Conservation (phyloP, 2,797 vertebrate species). For the Potorous gilbertii region DNA sequence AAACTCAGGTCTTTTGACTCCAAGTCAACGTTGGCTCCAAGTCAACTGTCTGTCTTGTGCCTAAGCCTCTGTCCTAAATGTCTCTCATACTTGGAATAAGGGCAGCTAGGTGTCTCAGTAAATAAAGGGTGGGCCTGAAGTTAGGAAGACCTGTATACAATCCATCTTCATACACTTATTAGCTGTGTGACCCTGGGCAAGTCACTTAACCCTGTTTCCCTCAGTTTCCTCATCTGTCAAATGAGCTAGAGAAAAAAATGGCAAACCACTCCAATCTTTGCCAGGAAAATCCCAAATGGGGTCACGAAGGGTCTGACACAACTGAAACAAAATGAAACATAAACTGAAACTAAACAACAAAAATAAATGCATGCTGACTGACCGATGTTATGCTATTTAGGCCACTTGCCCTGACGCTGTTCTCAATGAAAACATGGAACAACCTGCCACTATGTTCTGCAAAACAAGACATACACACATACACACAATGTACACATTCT, state of each 20-base stretch:
- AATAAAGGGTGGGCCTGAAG: not conserved
- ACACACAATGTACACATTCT: not conserved
- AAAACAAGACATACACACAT: not conserved
- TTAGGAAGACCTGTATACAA: not conserved
- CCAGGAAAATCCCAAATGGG: not conserved
- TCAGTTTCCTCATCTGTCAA: not conserved
- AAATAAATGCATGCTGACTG: not conserved
- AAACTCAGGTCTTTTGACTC: not conserved
- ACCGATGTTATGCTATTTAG: not conserved
- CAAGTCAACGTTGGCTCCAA: not conserved
- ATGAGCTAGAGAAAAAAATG: not conserved
- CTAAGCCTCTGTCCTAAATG: not conserved
- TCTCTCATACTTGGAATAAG: not conserved
- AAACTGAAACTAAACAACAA: not conserved
- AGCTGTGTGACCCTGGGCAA: not conserved
- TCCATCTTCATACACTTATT: not conserved
- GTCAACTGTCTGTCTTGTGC: not conserved
- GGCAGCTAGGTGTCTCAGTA: not conserved
- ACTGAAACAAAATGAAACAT: not conserved
- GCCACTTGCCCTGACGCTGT: not conserved
- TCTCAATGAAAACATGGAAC: not conserved
- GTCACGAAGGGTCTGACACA: not conserved
- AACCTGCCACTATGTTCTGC: not conserved
- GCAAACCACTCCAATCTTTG: not conserved
- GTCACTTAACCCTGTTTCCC: not conserved